A percentile compares a stretch with the other conserved stretches of the same genome.
Evolutionary conservation across 1,140 invertebrate genomes (phyloP).

Genomic region (Lepidurus packardi): DNA sequence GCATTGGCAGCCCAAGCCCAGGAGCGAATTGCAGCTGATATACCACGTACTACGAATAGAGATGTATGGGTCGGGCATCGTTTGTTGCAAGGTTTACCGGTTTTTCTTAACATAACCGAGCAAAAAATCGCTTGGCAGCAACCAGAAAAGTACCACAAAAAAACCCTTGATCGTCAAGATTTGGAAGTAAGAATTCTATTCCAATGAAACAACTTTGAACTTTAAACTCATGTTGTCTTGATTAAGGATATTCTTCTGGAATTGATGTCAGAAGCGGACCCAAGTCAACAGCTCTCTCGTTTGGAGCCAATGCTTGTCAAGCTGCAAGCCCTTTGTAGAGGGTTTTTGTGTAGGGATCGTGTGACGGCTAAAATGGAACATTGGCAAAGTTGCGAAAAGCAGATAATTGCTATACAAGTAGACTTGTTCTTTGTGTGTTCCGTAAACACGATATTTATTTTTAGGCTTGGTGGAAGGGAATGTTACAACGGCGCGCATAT

Average conservation of each 20-base stretch:
- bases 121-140: conserved; percentile 49
- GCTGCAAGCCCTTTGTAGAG: conserved; percentile 58
- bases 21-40: conserved; percentile 40
- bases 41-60: neutral
- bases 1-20: conserved; percentile 35
- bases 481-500: conserved; percentile 50
- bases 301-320: conserved; percentile 42
- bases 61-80: conserved; percentile 50
- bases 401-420: conserved; percentile 55
- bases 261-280: conserved; percentile 43
- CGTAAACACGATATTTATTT: conserved; percentile 30
- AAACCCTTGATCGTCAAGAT: neutral
- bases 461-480: conserved; percentile 61
- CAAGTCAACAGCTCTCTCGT: conserved; percentile 39
- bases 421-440: neutral
- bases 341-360: conserved; percentile 55
- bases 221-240: neutral
- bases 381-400: conserved; percentile 50
- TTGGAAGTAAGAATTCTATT: neutral
- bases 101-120: conserved; percentile 49
- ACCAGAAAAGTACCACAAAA: conserved; percentile 43
- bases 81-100: conserved; percentile 47
- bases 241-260: conserved; percentile 30
- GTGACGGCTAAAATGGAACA: conserved; percentile 48
- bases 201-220: neutral